A percentile compares a stretch with the other conserved stretches of the same genome.
phyloP scores from a whole-genome alignment of 2,888 invertebrate species.

The Sialis fuliginosa region DNA sequence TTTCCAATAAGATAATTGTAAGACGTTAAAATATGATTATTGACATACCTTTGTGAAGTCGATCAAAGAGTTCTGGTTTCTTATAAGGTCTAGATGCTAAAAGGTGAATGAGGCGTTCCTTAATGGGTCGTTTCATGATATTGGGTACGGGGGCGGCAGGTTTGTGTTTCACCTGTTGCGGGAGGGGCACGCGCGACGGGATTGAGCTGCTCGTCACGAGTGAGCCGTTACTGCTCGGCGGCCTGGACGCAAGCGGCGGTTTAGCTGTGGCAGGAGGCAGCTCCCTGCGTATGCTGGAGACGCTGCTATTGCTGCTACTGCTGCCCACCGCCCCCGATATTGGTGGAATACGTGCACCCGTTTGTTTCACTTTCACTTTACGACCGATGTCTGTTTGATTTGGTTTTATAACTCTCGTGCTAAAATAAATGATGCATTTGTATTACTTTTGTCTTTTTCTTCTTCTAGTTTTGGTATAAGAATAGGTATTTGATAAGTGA shows the following conservation, averaged over 20 bases:
- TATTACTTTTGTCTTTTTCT: neutral
- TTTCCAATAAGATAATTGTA: no score
- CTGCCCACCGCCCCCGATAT: neutral
- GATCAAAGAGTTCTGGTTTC: conserved; percentile 74
- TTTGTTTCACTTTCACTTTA: conserved; percentile 60
- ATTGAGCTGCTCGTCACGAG: conserved; percentile 26
- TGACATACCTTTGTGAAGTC: conserved; percentile 59
- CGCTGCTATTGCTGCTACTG: conserved; percentile 1
- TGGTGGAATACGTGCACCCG: conserved; percentile 1
- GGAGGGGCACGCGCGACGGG: conserved; percentile 27
- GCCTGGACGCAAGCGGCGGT: conserved; percentile 17
- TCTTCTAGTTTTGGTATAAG: no score
- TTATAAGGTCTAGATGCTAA: conserved; percentile 85
- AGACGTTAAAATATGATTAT: neutral
- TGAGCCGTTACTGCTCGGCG: conserved; percentile 18
- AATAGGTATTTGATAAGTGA: no score
- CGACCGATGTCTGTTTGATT: conserved; percentile 79
- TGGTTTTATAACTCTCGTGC: conserved; percentile 85
- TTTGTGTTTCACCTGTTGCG: conserved; percentile 44
- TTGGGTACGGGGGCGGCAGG: conserved; percentile 36
- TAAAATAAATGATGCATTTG: conserved; percentile 26
- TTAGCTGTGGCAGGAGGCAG: conserved; percentile 16
- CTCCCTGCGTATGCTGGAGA: conserved; percentile 1
- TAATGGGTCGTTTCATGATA: conserved; percentile 54
- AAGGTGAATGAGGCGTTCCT: conserved; percentile 87